These are phyloP conservation scores for Aphidius ervi DNA, from an alignment of 1,140 invertebrate species.

Conservation along the genomic window DNA sequence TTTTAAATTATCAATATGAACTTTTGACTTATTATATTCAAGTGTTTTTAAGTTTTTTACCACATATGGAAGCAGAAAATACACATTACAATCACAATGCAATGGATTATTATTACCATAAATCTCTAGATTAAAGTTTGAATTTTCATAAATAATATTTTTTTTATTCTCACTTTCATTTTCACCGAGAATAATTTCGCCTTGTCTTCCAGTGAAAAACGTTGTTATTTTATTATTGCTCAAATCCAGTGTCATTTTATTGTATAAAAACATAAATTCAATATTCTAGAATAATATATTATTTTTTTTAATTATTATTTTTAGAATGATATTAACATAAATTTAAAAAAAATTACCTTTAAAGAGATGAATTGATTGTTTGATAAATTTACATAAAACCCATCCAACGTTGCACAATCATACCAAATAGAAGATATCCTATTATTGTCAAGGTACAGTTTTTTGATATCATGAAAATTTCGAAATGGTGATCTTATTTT, in stretches of 20 bases:
- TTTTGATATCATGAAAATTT: slow-evolving; percentile 52
- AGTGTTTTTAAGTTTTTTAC: slow-evolving; percentile 37
- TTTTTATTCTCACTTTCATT: no score
- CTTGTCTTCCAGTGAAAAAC: no score
- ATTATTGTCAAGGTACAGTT: slow-evolving; percentile 61
- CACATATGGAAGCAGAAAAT: slow-evolving; percentile 54
- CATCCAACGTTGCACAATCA: slow-evolving; percentile 54
- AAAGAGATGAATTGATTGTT: no score
- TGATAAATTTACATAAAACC: slow-evolving; percentile 45
- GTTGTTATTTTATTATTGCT: no score
- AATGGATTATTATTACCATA: slow-evolving; percentile 62
- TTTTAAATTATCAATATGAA: slow-evolving; percentile 41
- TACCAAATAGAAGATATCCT: slow-evolving; percentile 56
- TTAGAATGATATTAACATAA: no score
- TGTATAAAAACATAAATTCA: no score
- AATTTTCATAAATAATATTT: no score
- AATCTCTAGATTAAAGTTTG: slow-evolving; percentile 31
- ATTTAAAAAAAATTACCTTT: no score
- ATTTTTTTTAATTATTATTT: no score
- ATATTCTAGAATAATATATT: no score
- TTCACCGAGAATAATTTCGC: no score
- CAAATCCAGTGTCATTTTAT: no score
- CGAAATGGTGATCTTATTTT: slow-evolving; percentile 51
- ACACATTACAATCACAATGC: slow-evolving; percentile 61
- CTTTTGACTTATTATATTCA: slow-evolving; percentile 39